Base-by-base conservation (phyloP, 2,113 vertebrate species). In the Micromys minutus region DNA sequence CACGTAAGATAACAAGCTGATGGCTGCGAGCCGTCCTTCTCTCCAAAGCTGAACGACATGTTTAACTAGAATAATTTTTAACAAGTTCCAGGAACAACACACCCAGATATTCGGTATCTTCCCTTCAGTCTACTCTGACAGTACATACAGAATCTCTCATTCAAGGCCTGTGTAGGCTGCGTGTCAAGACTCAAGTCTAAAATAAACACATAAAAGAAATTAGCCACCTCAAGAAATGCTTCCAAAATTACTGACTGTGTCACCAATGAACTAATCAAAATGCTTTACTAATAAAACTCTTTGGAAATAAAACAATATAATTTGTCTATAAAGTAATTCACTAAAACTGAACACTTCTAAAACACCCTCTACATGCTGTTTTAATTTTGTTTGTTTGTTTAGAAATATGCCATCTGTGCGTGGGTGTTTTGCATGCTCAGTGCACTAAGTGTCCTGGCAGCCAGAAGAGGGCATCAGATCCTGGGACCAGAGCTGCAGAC, bases 251-350 rank as follows among this genome's bases (percentile, higher is more conserved):
- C 36, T 87, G 65, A 67, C 2, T 39, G 29, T 45, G 26, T 88
- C 87, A 89, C 42, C 39, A 91, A 57, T 45, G 34, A 83, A 75
- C 36, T 75, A 85, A 45, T 89, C 42, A 86, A 92, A 85, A 97
- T 89, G 63, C 9, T 88, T 19, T 29, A 31, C 42, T 26, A 84
- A 61, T n/a, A 21, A 52, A 85, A 87, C 45, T 65, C 84, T 69
- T 91, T 69, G 80, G 75, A 89, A 95, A 87, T 0, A 76, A 94
- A 95, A 81, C 7, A 90, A 21, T 42, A 59, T 50, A 61, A 69
- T 89, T 63, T 83, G 34, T 92, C 71, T 72, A 29, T 34, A 74
- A 0, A 24, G 36, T 45, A 72, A 92, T 36, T 7, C 47, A 45
- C 67, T 92, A 95, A 90, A 85, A 90, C 57, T 1, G 3, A 94